Evolutionary conservation across 2,797 vertebrate species (phyloP).

Genomic region (Sebastes diploproa): DNA sequence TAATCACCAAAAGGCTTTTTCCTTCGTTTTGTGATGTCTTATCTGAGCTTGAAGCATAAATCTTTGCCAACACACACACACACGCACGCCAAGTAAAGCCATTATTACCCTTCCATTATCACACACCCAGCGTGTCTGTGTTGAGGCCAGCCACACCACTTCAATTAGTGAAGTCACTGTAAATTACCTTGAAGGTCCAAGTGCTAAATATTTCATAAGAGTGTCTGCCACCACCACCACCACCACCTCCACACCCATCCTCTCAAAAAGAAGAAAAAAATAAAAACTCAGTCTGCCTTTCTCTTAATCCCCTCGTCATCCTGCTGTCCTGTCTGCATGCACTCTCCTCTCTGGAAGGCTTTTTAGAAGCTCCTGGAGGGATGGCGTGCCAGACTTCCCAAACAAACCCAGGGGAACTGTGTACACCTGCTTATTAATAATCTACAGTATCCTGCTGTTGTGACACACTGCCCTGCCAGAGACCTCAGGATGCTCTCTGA

Average conservation of each 20-base stretch:
- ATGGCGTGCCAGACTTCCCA: slow-evolving; percentile 58
- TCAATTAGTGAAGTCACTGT: slow-evolving; percentile 55
- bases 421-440: slow-evolving; percentile 73
- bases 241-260: not conserved
- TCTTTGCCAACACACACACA: slow-evolving; percentile 8
- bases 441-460: slow-evolving; percentile 38
- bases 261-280: not conserved
- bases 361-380: slow-evolving; percentile 36
- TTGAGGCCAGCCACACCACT: slow-evolving; percentile 12
- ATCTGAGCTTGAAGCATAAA: slow-evolving; percentile 32
- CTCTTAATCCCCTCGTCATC: slow-evolving; percentile 31
- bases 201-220: slow-evolving; percentile 71
- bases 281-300: slow-evolving; percentile 11
- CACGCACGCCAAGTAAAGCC: not conserved
- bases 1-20: slow-evolving; percentile 34
- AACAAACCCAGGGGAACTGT: slow-evolving; percentile 42
- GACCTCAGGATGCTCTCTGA: slow-evolving; percentile 27
- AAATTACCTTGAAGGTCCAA: slow-evolving; percentile 51
- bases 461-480: slow-evolving; percentile 37
- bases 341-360: slow-evolving; percentile 23
- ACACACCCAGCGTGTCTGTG: slow-evolving; percentile 12
- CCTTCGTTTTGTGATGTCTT: slow-evolving; percentile 15
- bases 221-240: slow-evolving; percentile 4
- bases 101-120: slow-evolving; percentile 44
- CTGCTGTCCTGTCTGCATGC: slow-evolving; percentile 25